phyloP scores from a whole-genome alignment of 2,113 vertebrate species.

The Caloenas nicobarica region DNA sequence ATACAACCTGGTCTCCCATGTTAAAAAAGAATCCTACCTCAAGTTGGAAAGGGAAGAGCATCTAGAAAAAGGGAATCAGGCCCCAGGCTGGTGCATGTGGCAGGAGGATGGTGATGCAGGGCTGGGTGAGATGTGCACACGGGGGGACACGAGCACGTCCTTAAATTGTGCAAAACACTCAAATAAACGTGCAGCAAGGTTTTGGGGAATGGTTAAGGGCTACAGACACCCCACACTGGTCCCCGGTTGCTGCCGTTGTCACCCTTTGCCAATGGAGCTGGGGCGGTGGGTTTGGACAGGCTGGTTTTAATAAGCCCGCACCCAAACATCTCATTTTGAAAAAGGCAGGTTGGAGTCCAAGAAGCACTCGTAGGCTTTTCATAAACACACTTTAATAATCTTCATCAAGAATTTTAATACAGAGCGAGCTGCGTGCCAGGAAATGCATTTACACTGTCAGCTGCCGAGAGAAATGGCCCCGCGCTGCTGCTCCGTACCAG shows the following conservation, averaged over 20 bases:
- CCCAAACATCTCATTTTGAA: slow-evolving; percentile 25
- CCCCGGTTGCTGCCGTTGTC: neutral
- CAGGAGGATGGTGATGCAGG: neutral
- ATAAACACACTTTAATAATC: slow-evolving; percentile 69
- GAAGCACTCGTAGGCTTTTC: slow-evolving; percentile 46
- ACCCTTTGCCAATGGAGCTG: accelerated
- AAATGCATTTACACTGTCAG: slow-evolving; percentile 64
- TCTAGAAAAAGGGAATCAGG: neutral
- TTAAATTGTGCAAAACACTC: accelerated
- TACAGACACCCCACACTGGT: neutral
- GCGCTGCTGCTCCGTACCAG: slow-evolving; percentile 25
- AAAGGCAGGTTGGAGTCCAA: slow-evolving; percentile 19
- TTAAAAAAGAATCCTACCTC: neutral
- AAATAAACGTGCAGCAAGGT: accelerated
- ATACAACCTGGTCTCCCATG: slow-evolving; percentile 58
- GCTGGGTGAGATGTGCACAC: neutral
- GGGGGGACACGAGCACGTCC: accelerated
- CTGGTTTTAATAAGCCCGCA: neutral
- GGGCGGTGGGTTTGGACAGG: neutral
- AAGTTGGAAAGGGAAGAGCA: neutral
- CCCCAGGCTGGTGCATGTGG: neutral
- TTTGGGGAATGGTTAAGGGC: accelerated
- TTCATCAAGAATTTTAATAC: slow-evolving; percentile 67
- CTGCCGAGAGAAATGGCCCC: neutral
- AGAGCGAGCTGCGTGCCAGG: slow-evolving; percentile 49